Base-by-base conservation (phyloP, 2,113 vertebrate genomes). In the Neodon shergylaensis region DNA sequence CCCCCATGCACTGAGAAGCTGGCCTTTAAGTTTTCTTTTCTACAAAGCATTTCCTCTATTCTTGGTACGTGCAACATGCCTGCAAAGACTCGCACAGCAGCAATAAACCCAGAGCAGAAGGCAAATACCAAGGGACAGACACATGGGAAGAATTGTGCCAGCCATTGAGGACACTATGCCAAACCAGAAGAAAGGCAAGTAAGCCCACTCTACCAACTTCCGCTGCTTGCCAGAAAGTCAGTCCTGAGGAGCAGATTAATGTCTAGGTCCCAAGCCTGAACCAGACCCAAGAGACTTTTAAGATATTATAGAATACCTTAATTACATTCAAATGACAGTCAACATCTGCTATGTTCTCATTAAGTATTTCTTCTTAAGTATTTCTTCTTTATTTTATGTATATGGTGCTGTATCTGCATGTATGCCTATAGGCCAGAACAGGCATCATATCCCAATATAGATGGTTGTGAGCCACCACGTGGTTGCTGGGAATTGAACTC, bases 1-100 rank as follows among this genome's bases (percentile, higher is more conserved):
- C 73, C 84, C 54, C n/a, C 81, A 95, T 90, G 94, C 92, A 95
- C 97, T 93, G 89, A 94, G 95, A 94, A 96, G 74, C 89, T 52
- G 26, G n/a, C 88, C 83, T 66, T 17, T 93, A 63, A 21, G n/a
- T 84, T 83, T 81, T 72, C 33, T 77, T 86, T 90, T 95, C 73
- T 49, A 93, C 42, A 54, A 95, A 88, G 89, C 42, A 66, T 86
- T 94, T 93, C 86, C 70, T 92, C 84, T 88, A 77, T 77, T 91
- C n/a, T 91, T 94, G 68, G 33, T 87, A 83, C 90, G 58, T 95
- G 70, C 85, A 92, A 76, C 77, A 90, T 42, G 76, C 83, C 65
- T 89, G 83, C 84, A 97, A n/a, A 94, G 61, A 96, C 78, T 92
- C 6, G 52, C 86, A n/a, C 61, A 66, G 26, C 88, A 95, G n/a